A percentile compares a stretch with the other conserved stretches of the same genome.
Evolutionary conservation across 2,888 invertebrate genomes (phyloP).

Genomic region (Eupithecia dodoneata): DNA sequence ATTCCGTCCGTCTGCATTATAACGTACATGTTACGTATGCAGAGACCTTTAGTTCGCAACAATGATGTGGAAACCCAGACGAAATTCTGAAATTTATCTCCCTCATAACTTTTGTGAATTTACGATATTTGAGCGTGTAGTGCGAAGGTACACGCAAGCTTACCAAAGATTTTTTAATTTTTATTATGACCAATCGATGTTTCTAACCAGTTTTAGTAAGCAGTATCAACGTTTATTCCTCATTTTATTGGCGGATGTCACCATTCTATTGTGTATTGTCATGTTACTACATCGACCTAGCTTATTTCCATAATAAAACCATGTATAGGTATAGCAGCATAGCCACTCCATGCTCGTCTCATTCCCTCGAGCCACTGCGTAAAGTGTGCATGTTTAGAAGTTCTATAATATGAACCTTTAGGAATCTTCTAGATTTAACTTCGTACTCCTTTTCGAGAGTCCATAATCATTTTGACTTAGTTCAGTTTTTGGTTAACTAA

Average conservation of each 20-base stretch:
- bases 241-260: slow-evolving; percentile 8
- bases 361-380: background rate
- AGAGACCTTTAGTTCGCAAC: background rate
- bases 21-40: too few species aligned
- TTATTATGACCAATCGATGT: background rate
- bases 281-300: background rate
- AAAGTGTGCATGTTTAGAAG: background rate
- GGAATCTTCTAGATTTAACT: background rate
- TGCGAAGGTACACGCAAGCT: background rate
- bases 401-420: background rate
- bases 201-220: background rate
- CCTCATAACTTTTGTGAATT: background rate
- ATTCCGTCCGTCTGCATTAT: too few species aligned
- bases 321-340: background rate
- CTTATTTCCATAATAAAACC: slow-evolving; percentile 9
- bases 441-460: background rate
- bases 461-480: too few species aligned
- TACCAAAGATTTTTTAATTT: background rate
- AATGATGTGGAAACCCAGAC: background rate
- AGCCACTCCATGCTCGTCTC: background rate
- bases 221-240: background rate
- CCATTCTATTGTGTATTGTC: slow-evolving; percentile 11
- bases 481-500: background rate
- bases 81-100: background rate
- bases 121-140: background rate